Conservation (phyloP, 2,797 vertebrate species). For the Enteromius paludinosus region DNA sequence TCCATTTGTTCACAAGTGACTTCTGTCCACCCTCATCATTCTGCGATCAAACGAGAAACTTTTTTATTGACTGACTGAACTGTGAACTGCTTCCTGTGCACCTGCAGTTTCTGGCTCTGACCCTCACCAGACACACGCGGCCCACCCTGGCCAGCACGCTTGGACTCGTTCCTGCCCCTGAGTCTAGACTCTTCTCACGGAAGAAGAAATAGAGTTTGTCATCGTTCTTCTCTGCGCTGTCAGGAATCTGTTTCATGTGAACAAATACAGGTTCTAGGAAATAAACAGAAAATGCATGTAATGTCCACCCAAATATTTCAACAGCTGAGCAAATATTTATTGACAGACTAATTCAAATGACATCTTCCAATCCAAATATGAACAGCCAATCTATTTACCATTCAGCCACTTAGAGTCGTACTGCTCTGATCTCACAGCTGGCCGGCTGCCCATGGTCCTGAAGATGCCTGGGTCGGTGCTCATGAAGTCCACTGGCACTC, state of each 20-base stretch:
- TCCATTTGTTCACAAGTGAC: conserved; percentile 93
- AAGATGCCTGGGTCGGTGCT: conserved; percentile 83
- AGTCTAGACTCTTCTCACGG: conserved; percentile 83
- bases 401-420: conserved; percentile 86
- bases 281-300: conserved; percentile 30
- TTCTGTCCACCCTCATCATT: conserved; percentile 92
- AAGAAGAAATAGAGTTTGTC: conserved; percentile 88
- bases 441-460: conserved; percentile 81
- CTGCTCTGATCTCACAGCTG: conserved; percentile 82
- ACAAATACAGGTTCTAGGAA: conserved; percentile 83
- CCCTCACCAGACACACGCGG: conserved; percentile 84
- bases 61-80: conserved; percentile 1
- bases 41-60: conserved; percentile 68
- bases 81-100: conserved; percentile 18
- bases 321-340: conserved; percentile 19
- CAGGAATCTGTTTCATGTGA: conserved; percentile 82
- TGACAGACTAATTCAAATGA: conserved; percentile 1
- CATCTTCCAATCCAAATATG: conserved; percentile 29
- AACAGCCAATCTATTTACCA: conserved; percentile 69
- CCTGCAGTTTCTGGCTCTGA: neutral
- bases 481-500: conserved; percentile 86
- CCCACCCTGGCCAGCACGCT: conserved; percentile 81
- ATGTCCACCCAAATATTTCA: conserved; percentile 17
- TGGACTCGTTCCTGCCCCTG: conserved; percentile 76
- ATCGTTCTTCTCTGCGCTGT: conserved; percentile 83